phyloP scores from a whole-genome alignment of 1,140 invertebrate species.

The Heliothis subflexa region DNA sequence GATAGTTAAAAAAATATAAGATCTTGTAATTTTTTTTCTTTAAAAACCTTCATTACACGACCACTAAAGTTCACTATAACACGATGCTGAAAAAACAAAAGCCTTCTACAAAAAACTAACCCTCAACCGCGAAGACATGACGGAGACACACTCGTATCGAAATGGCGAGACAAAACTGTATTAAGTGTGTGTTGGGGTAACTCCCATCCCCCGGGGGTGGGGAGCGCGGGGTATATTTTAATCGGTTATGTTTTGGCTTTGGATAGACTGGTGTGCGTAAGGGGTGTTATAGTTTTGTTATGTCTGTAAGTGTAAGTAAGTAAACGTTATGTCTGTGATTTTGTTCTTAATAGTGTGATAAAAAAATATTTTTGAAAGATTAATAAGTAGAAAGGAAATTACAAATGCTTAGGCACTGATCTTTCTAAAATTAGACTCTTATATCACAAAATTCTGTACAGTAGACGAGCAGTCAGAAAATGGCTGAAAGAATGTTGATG shows the following conservation, averaged over 20 bases:
- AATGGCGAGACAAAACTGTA: constrained; percentile 79
- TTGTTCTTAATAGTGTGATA: not conserved
- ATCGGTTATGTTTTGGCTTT: constrained; percentile 25
- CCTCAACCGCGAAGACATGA: not conserved
- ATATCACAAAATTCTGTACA: no score
- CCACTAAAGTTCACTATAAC: no score
- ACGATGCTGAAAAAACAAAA: not conserved
- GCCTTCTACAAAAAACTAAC: not conserved
- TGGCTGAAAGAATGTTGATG: no score
- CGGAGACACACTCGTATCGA: constrained; percentile 72
- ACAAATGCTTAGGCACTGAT: no score
- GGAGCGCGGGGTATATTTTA: constrained; percentile 8
- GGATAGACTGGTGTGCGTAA: not conserved
- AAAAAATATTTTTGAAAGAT: no score
- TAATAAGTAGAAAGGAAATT: no score
- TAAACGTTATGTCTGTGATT: not conserved
- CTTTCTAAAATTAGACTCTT: no score
- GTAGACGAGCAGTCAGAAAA: no score
- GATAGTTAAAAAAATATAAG: no score
- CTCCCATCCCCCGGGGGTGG: constrained; percentile 8
- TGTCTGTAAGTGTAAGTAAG: not conserved
- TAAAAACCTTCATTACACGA: no score
- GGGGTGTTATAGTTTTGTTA: constrained; percentile 4
- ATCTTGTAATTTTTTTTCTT: no score
- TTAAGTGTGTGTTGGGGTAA: constrained; percentile 64